A percentile compares a stretch with the other conserved stretches of the same genome.
phyloP scores from a whole-genome alignment of 2,888 invertebrate genomes.

The Lymantria monacha region DNA sequence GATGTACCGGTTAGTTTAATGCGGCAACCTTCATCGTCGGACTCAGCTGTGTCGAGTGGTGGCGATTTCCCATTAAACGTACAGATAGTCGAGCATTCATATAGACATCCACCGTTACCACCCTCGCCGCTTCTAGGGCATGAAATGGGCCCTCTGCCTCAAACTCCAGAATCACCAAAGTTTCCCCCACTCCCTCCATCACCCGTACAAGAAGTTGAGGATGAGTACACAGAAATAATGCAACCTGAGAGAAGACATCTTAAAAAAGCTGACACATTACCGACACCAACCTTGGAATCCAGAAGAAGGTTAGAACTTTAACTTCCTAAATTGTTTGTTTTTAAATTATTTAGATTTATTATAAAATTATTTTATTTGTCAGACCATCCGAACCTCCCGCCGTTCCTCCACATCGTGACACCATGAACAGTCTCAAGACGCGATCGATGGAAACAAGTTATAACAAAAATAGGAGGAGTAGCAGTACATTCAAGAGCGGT shows the following conservation, averaged over 20 bases:
- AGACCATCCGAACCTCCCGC: conserved; percentile 84
- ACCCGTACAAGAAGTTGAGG: conserved; percentile 90
- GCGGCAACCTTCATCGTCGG: conserved; percentile 77
- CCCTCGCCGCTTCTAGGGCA: conserved; percentile 66
- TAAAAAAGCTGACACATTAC: conserved; percentile 81
- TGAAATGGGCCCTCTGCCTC: conserved; percentile 74
- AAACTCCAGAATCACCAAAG: conserved; percentile 76
- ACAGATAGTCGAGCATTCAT: conserved; percentile 84
- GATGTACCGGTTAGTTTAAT: conserved; percentile 84
- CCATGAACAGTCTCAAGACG: conserved; percentile 89
- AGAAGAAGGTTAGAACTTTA: conserved; percentile 64
- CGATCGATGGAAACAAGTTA: conserved; percentile 93
- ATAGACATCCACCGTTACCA: conserved; percentile 69
- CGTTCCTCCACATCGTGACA: conserved; percentile 88
- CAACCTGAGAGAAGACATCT: conserved; percentile 74
- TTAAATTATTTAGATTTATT: not conserved
- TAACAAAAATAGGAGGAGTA: conserved; percentile 82
- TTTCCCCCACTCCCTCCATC: conserved; percentile 92
- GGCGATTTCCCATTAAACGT: conserved; percentile 84
- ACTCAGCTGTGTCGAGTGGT: conserved; percentile 77
- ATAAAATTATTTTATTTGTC: conserved; percentile 9
- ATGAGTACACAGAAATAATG: conserved; percentile 87
- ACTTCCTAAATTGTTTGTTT: not conserved
- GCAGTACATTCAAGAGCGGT: conserved; percentile 80
- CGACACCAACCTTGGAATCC: conserved; percentile 73